phyloP scores from a whole-genome alignment of 2,888 invertebrate species.

The Apamea sordens region DNA sequence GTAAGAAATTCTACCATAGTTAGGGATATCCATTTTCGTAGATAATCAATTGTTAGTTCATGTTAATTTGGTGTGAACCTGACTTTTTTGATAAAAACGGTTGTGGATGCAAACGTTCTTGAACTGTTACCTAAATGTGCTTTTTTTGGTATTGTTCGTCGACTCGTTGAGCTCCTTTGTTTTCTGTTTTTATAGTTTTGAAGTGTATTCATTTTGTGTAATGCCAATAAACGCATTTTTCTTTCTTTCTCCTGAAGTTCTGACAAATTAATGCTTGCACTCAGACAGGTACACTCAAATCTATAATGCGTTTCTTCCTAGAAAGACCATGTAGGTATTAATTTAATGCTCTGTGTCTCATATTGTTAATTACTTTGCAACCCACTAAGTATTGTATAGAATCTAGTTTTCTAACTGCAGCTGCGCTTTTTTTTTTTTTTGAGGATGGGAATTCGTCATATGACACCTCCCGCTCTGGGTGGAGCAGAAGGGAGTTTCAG shows the following conservation, averaged over 20 bases:
- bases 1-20: slow-evolving; percentile 2
- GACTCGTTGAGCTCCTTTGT: not conserved
- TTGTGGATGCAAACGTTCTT: too few relatives aligned
- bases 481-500: too few relatives aligned
- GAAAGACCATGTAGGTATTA: not conserved
- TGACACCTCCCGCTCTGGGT: too few relatives aligned
- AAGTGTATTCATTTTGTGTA: too few relatives aligned
- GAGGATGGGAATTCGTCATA: too few relatives aligned
- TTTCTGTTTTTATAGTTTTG: too few relatives aligned
- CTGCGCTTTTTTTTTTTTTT: too few relatives aligned
- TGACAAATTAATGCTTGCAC: not conserved
- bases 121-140: not conserved
- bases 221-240: too few relatives aligned
- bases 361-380: too few relatives aligned
- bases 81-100: not conserved
- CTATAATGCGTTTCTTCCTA: not conserved
- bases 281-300: not conserved
- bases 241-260: not conserved
- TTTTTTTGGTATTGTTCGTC: not conserved
- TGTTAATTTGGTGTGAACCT: not conserved
- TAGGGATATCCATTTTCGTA: not conserved
- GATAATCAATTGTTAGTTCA: slow-evolving; percentile 27
- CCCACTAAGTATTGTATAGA: too few relatives aligned
- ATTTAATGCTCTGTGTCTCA: too few relatives aligned
- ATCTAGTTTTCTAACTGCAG: too few relatives aligned